A percentile compares a stretch with the other conserved stretches of the same genome.
phyloP scores from a whole-genome alignment of 1,140 invertebrate genomes.

The Danaus plexippus region DNA sequence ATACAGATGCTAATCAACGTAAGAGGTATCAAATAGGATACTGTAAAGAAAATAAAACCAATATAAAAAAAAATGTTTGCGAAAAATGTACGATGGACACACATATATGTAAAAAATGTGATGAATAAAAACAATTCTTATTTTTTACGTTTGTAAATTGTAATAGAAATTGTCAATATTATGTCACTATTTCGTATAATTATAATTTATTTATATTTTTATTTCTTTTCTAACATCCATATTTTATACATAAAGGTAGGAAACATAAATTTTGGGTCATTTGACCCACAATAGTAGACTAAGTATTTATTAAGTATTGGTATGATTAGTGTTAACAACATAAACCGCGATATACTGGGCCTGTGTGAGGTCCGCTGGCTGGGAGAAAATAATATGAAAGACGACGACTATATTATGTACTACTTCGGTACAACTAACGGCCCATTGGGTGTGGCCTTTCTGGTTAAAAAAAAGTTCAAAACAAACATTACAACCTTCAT shows the following conservation, averaged over 20 bases:
- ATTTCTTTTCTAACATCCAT: neutral
- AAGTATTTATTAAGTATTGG: constrained; percentile 12
- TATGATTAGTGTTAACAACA: constrained; percentile 18
- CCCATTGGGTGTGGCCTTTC: constrained; percentile 27
- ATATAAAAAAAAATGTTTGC: constrained; percentile 24
- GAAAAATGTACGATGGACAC: constrained; percentile 21
- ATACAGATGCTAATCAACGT: constrained; percentile 18
- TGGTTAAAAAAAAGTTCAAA: constrained; percentile 28
- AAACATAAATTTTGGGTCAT: constrained; percentile 16
- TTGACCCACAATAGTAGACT: constrained; percentile 16
- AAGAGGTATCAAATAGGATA: constrained; percentile 22
- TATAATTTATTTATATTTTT: constrained; percentile 16
- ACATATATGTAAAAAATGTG: constrained; percentile 26
- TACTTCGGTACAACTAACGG: constrained; percentile 32
- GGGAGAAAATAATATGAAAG: constrained; percentile 29
- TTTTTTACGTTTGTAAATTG: constrained; percentile 22
- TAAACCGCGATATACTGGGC: constrained; percentile 34
- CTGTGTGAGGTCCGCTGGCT: constrained; percentile 27
- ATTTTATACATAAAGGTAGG: constrained; percentile 7
- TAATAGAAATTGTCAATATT: constrained; percentile 18
- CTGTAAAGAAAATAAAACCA: constrained; percentile 19
- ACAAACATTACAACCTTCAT: constrained; percentile 25
- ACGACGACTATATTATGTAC: constrained; percentile 31
- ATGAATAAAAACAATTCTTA: constrained; percentile 14
- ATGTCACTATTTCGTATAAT: constrained; percentile 3